These are phyloP conservation scores for Amiota communis DNA, from an alignment of 2,888 invertebrate species.

Conservation along the genomic window DNA sequence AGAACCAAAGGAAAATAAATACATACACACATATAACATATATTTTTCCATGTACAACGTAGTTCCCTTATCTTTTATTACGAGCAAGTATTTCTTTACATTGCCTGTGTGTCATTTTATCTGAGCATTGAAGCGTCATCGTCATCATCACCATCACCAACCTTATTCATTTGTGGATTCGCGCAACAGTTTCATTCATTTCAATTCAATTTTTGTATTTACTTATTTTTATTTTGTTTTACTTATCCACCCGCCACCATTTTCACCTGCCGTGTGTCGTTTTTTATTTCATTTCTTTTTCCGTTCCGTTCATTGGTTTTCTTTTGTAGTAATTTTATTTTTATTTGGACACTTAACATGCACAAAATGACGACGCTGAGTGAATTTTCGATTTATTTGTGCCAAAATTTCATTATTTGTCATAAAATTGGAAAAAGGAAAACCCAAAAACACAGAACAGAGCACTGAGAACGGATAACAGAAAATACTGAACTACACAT, in stretches of 20 bases:
- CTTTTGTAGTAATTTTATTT: slow-evolving; percentile 30
- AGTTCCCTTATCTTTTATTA: not conserved
- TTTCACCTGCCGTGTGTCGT: not conserved
- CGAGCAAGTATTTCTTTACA: slow-evolving; percentile 16
- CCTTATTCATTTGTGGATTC: not conserved
- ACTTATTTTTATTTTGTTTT: not conserved
- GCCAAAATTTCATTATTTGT: slow-evolving; percentile 22
- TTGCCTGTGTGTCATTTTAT: slow-evolving; percentile 12
- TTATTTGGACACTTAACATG: slow-evolving; percentile 55
- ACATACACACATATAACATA: too few relatives aligned
- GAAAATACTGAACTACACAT: slow-evolving; percentile 34
- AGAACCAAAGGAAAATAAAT: too few relatives aligned
- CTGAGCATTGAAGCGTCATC: not conserved
- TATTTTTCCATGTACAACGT: too few relatives aligned
- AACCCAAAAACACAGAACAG: too few relatives aligned
- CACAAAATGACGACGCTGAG: slow-evolving; percentile 56
- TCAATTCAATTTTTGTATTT: not conserved
- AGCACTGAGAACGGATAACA: too few relatives aligned
- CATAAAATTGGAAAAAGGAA: slow-evolving; percentile 10
- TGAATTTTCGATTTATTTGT: slow-evolving; percentile 58
- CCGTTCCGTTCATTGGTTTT: slow-evolving; percentile 5
- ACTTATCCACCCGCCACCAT: not conserved
- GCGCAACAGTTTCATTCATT: slow-evolving; percentile 15
- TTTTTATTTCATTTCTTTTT: not conserved
- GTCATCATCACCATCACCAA: not conserved